Evolutionary conservation across 2,113 vertebrate species (phyloP).

Genomic region (Rhagologus leucostigma): DNA sequence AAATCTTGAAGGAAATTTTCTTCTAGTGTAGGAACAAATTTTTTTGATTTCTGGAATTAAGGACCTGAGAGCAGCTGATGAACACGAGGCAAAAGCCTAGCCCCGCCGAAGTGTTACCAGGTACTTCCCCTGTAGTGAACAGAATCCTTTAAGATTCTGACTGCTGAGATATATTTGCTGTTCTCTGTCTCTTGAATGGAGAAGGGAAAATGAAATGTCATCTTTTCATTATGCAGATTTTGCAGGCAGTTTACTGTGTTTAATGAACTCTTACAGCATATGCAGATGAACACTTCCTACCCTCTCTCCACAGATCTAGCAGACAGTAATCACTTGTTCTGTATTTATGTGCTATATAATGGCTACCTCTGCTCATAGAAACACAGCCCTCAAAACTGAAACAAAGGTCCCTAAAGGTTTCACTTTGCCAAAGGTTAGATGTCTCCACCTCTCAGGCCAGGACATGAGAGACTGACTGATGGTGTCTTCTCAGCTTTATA

Average conservation of each 20-base stretch:
- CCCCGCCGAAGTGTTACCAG: not conserved
- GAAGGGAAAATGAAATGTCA: not conserved
- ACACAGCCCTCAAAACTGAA: not conserved
- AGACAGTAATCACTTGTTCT: conserved; percentile 7
- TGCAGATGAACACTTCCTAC: conserved; percentile 49
- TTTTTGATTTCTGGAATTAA: not conserved
- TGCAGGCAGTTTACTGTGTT: conserved; percentile 21
- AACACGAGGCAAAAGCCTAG: not conserved
- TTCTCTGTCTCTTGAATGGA: not conserved
- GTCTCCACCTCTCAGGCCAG: not conserved
- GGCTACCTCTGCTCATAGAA: not conserved
- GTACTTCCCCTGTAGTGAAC: not conserved
- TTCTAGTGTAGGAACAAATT: not conserved
- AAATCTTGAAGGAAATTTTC: not conserved
- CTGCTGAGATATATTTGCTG: not conserved
- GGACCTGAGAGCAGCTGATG: not conserved
- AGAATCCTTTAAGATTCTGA: not conserved
- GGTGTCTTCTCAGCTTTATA: not conserved
- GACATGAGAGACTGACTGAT: not conserved
- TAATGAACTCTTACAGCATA: conserved; percentile 34
- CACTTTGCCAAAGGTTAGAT: not conserved
- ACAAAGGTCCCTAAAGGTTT: not conserved
- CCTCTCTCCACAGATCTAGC: conserved; percentile 4
- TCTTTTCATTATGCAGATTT: conserved; percentile 22
- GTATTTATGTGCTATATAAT: conserved; percentile 20